phyloP scores from a whole-genome alignment of 2,113 vertebrate species.

The rat (Rattus norvegicus) region DNA sequence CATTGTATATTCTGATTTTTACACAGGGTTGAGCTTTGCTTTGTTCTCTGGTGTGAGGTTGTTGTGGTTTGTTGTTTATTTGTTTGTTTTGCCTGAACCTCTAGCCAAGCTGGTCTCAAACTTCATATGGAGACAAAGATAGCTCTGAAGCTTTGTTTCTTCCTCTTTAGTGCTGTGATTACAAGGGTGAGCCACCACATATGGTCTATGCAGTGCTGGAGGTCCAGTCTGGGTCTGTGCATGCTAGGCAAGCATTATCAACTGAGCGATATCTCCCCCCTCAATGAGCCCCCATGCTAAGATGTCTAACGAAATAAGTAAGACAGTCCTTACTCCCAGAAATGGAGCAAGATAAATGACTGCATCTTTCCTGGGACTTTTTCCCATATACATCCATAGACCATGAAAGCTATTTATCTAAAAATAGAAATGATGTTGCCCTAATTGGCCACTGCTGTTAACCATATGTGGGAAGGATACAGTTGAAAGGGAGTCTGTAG shows the following conservation, averaged over 20 bases:
- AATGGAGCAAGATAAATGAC: background rate
- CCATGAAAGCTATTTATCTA: slow-evolving; percentile 7
- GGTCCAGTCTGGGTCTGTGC: background rate
- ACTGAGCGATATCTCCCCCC: too few species aligned
- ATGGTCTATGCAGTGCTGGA: background rate
- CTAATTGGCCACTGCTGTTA: background rate
- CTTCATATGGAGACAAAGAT: background rate
- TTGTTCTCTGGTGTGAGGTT: background rate
- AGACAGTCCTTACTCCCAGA: slow-evolving; percentile 29
- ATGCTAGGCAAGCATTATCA: background rate
- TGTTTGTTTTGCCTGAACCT: background rate
- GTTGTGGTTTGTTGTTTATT: background rate
- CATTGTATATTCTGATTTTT: slow-evolving; percentile 22
- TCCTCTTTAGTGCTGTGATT: background rate
- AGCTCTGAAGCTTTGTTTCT: background rate
- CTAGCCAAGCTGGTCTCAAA: background rate
- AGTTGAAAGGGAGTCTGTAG: background rate
- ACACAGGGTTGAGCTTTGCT: background rate
- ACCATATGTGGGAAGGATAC: background rate
- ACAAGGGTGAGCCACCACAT: background rate
- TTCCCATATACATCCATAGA: background rate
- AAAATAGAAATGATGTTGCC: slow-evolving; percentile 18
- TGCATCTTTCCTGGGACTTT: background rate
- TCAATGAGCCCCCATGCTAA: background rate
- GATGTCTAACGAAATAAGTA: slow-evolving; percentile 46